A percentile compares a stretch with the other conserved stretches of the same genome.
Evolutionary conservation across 2,888 invertebrate genomes (phyloP).

Genomic region (Sericinus montela): DNA sequence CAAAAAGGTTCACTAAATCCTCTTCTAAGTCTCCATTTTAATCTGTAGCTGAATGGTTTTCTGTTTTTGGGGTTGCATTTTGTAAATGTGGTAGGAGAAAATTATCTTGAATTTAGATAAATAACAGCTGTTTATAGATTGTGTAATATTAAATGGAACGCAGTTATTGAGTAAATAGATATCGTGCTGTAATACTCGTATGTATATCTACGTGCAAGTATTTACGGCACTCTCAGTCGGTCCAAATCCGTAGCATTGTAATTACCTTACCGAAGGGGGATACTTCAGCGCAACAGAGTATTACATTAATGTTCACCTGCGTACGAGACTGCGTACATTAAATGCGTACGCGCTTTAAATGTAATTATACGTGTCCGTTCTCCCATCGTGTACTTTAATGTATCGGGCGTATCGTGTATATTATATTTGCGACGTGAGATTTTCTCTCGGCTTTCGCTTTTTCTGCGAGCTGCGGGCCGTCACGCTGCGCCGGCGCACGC

Average conservation of each 20-base stretch:
- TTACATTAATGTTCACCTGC: not conserved
- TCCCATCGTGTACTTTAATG: not conserved
- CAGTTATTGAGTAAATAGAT: constrained; percentile 11
- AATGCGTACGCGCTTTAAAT: not conserved
- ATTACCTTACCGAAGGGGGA: constrained; percentile 5
- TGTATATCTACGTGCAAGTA: not conserved
- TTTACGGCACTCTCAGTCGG: constrained; percentile 11
- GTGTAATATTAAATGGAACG: constrained; percentile 5
- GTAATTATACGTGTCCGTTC: not conserved
- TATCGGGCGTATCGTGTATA: not conserved
- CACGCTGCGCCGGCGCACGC: constrained; percentile 26
- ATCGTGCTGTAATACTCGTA: constrained; percentile 10
- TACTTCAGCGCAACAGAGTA: not conserved
- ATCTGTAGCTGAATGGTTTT: too few species aligned
- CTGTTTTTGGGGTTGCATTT: too few species aligned
- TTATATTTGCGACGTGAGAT: constrained; percentile 40
- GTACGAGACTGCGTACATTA: not conserved
- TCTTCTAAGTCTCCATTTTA: too few species aligned
- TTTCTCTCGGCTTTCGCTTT: constrained; percentile 72
- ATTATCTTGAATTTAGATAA: too few species aligned
- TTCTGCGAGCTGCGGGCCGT: constrained; percentile 30
- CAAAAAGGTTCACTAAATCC: too few species aligned
- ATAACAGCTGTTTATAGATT: too few species aligned
- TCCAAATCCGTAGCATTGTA: not conserved
- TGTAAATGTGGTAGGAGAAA: too few species aligned